Evolutionary conservation across 2,113 vertebrate genomes (phyloP), one percentile per base, ranked within the genome.

Genomic region (Nyctibius bracteatus): DNA sequence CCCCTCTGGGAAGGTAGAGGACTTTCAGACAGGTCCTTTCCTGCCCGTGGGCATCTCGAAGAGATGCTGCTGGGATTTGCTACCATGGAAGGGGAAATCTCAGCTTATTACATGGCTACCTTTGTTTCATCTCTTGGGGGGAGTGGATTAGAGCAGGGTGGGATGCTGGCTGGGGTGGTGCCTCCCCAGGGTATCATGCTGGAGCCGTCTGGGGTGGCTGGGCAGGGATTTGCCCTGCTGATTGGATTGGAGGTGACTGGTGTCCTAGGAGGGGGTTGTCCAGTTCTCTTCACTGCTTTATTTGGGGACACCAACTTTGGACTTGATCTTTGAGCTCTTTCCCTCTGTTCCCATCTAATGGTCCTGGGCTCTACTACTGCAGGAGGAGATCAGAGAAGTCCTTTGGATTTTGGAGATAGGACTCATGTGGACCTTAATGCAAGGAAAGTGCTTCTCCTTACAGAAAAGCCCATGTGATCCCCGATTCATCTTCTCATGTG

Each of bases 1-100:
- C 24, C 51, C 33, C 41, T 39, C 55, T 37, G 74, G 61, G 22
- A 73, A 52, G 33, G 57, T 30, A 20, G 28, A 74, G 31, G 28
- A 41, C 51, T 55, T 65, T 16, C n/a, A 68, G 19, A 5, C 73
- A 61, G 35, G 3, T 66, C 41, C 43, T 66, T 16, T 66, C 28
- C n/a, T 35, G 63, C 55, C 30, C 4, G 2, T 0, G 2, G 55
- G 5, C 1, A 0, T 54, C 28, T 44, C 4, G 0, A 21, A 52
- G 70, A 67, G 81, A 4, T 46, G 55, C 14, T 74, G 20, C n/a
- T 37, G 81, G 51, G 63, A 12, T 77, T 57, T 63, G 54, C 35
- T 35, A 1, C 58, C 2, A 0, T 22, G 59, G 54, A 71, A 88
- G 17, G 37, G 80, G 49, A 78, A 59, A n/a, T 24, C 21, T 54